Evolutionary conservation across 2,888 invertebrate species (phyloP), one percentile per base, ranked within the genome.

Genomic region (Euzophera pinguis): DNA sequence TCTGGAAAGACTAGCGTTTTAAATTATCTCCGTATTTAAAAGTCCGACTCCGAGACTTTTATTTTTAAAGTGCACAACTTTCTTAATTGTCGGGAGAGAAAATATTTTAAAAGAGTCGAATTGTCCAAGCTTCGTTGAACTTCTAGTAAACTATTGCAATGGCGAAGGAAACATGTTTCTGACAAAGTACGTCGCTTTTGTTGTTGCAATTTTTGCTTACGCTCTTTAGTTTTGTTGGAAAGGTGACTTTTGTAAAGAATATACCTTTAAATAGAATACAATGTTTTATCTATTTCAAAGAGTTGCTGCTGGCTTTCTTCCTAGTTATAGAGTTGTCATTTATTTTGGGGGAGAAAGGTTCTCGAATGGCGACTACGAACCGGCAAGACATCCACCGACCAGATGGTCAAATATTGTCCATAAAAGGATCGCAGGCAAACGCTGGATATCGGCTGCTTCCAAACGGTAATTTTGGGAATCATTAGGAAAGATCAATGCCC

Each of bases 1-100:
- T 10, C 32, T 32, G 1, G 10, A 16, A 38, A 49, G 38, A 49
- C 27, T 29, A 27, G 27, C 37, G 48, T 49, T 49, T 49, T 38
- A 27, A 49, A 49, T 49, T 38, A 49, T 38, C 48, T 17, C 22
- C 12, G 38, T 27, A 29, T 14, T 38, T 39, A 38, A 48, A 49
- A 27, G 38, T 17, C 48, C 27, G 48, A 6, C 17, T 13, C 13
- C 27, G 10, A 12, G 10, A 27, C 27, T 9, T 49, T 38, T 38
- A 38, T 38, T 38, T 38, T 38, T 49, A 49, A 49, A 49, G 22
- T 38, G 48, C 27, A 8, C 48, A 49, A 49, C 48, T 49, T 49
- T 49, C 37, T 49, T 49, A 49, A 49, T 49, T 49, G 48, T 49
- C 14, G 14, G 38, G 38, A 13, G 10, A 49, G 48, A 17, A 38